A percentile compares a stretch with the other conserved stretches of the same genome.
These are phyloP conservation scores for Iguana delicatissima DNA, from an alignment of 2,797 vertebrate genomes.

Conservation along the genomic window DNA sequence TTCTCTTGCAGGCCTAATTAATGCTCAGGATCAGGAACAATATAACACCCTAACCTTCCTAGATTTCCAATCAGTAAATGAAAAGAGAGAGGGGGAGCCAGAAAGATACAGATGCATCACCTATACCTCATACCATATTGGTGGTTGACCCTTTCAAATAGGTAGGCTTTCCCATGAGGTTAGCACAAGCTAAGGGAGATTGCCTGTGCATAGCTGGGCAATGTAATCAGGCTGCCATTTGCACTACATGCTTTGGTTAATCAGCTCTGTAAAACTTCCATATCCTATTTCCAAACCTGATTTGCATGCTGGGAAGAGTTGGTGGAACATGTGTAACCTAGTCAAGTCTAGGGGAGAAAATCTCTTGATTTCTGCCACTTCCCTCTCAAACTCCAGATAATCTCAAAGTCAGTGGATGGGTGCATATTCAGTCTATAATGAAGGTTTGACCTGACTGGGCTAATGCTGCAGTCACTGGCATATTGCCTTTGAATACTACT, in stretches of 20 bases:
- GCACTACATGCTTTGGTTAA: constrained; percentile 18
- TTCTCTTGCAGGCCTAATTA: constrained; percentile 84
- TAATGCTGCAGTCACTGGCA: neutral
- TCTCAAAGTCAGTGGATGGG: neutral
- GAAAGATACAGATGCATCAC: constrained; percentile 37
- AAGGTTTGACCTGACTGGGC: neutral
- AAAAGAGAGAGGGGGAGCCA: constrained; percentile 60
- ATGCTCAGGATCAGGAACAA: constrained; percentile 81
- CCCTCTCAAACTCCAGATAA: neutral
- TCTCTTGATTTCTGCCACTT: too few species aligned
- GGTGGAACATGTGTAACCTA: neutral
- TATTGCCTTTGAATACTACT: neutral
- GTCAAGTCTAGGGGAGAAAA: neutral
- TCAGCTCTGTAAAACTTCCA: neutral
- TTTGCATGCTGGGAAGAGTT: neutral
- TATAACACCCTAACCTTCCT: constrained; percentile 76
- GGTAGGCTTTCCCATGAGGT: constrained; percentile 45
- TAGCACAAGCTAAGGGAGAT: neutral
- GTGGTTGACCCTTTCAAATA: constrained; percentile 67
- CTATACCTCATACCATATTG: neutral
- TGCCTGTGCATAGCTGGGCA: constrained; percentile 13
- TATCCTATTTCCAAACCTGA: neutral
- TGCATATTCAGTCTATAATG: neutral
- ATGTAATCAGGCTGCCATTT: constrained; percentile 31
- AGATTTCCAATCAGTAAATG: constrained; percentile 74